Evolutionary conservation across 2,113 vertebrate genomes (phyloP).

Genomic region (Mormyrus lacerda): DNA sequence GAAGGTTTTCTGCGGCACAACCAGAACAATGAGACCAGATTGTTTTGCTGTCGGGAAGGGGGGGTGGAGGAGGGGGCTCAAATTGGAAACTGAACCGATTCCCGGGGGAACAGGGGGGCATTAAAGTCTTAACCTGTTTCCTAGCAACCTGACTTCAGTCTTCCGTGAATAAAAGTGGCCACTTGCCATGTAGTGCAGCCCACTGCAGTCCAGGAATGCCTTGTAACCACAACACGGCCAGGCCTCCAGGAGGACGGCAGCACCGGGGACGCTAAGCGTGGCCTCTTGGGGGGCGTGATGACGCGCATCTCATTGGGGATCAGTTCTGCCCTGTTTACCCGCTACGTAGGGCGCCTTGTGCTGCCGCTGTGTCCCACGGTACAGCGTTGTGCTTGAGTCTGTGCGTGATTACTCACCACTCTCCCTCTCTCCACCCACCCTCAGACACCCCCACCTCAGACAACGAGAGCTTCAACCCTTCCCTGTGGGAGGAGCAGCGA

Average conservation of each 20-base stretch:
- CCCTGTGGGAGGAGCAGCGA: slow-evolving; percentile 93
- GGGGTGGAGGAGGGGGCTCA: slow-evolving; percentile 11
- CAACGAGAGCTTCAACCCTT: slow-evolving; percentile 96
- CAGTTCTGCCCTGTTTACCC: not conserved
- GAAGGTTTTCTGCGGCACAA: not conserved
- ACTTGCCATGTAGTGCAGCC: slow-evolving; percentile 9
- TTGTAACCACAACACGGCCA: slow-evolving; percentile 12
- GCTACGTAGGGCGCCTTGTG: not conserved
- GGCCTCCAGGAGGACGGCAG: not conserved
- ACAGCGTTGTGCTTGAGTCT: not conserved
- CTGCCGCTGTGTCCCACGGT: not conserved
- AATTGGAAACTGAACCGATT: slow-evolving; percentile 19
- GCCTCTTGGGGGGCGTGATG: not conserved
- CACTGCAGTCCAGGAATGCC: not conserved
- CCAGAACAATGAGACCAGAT: not conserved
- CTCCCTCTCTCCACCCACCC: not conserved
- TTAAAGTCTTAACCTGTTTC: slow-evolving; percentile 37
- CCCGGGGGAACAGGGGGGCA: slow-evolving; percentile 25
- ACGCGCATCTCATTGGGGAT: not conserved
- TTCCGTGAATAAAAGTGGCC: slow-evolving; percentile 11
- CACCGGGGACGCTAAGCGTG: not conserved
- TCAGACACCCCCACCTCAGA: slow-evolving; percentile 89
- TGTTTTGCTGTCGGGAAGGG: slow-evolving; percentile 17
- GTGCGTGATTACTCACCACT: not conserved
- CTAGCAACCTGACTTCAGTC: slow-evolving; percentile 32